Percentiles rank a stretch among this genome's conserved stretches.
Evolutionary conservation across 2,797 vertebrate species (phyloP).

Genomic region (Gobio occitaniae): DNA sequence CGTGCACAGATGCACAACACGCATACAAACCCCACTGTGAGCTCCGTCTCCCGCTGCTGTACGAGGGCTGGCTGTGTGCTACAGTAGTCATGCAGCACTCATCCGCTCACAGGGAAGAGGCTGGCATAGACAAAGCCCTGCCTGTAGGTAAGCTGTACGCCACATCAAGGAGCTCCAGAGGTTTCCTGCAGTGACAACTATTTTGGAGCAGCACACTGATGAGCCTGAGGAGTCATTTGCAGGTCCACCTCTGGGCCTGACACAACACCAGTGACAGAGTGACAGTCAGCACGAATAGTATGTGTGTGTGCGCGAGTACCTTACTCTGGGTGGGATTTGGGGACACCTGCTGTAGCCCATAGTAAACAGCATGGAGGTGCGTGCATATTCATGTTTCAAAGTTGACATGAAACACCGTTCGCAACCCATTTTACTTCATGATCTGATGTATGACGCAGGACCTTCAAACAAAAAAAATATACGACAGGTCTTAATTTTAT

Average conservation of each 20-base stretch:
- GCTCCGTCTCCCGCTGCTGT: conserved; percentile 49
- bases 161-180: conserved; percentile 41
- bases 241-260: conserved; percentile 30
- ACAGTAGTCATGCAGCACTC: conserved; percentile 44
- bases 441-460: neutral
- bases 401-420: neutral
- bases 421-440: neutral
- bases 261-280: conserved; percentile 34
- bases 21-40: conserved; percentile 57
- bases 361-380: conserved; percentile 31
- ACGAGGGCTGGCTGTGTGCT: conserved; percentile 48
- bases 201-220: conserved; percentile 31
- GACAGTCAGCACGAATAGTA: neutral
- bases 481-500: too few species aligned
- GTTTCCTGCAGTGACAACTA: conserved; percentile 41
- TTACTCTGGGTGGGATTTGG: conserved; percentile 28
- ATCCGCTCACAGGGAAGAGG: conserved; percentile 48
- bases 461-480: neutral
- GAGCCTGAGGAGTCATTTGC: conserved; percentile 27
- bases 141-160: conserved; percentile 23
- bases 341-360: conserved; percentile 45
- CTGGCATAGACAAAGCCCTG: conserved; percentile 49
- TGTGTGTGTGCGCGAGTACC: conserved; percentile 7
- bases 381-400: conserved; percentile 42
- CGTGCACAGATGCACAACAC: conserved; percentile 41